Evolutionary conservation across 2,113 vertebrate species (phyloP).

Genomic region (Salvator merianae): DNA sequence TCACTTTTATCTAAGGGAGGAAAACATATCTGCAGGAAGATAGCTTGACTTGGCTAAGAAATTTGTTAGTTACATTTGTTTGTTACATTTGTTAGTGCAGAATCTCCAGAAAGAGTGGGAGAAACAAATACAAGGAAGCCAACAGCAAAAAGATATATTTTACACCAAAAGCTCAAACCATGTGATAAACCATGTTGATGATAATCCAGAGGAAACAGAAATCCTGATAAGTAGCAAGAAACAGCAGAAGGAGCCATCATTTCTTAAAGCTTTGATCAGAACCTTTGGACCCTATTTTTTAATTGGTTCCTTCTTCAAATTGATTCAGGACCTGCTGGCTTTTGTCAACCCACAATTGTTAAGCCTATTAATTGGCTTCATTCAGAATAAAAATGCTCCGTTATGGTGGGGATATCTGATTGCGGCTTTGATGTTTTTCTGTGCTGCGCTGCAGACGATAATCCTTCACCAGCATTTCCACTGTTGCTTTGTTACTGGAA

Average conservation of each 20-base stretch:
- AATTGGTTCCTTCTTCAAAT: slow-evolving; percentile 83
- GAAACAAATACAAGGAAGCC: too few species aligned
- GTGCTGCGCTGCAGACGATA: slow-evolving; percentile 85
- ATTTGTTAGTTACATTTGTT: too few species aligned
- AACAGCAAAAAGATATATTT: slow-evolving; percentile 56
- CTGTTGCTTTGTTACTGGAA: slow-evolving; percentile 85
- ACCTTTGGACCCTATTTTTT: slow-evolving; percentile 87
- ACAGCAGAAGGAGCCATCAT: slow-evolving; percentile 76
- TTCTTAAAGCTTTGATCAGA: slow-evolving; percentile 82
- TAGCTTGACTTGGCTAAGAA: too few species aligned
- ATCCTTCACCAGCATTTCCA: slow-evolving; percentile 90
- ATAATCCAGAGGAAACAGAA: slow-evolving; percentile 78
- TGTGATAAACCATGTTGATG: slow-evolving; percentile 72
- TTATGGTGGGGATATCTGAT: slow-evolving; percentile 92
- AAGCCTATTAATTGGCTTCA: slow-evolving; percentile 88
- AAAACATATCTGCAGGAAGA: too few species aligned
- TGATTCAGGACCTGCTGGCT: slow-evolving; percentile 86
- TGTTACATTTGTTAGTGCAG: too few species aligned
- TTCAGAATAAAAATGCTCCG: slow-evolving; percentile 77
- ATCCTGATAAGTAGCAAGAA: slow-evolving; percentile 75
- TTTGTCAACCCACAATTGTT: slow-evolving; percentile 92
- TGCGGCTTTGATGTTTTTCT: slow-evolving; percentile 90
- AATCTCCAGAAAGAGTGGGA: too few species aligned
- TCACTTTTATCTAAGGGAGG: too few species aligned
- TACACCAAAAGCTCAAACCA: slow-evolving; percentile 53